A percentile compares a stretch with the other conserved stretches of the same genome.
phyloP scores from a whole-genome alignment of 2,888 invertebrate genomes.

The Meta bourneti region DNA sequence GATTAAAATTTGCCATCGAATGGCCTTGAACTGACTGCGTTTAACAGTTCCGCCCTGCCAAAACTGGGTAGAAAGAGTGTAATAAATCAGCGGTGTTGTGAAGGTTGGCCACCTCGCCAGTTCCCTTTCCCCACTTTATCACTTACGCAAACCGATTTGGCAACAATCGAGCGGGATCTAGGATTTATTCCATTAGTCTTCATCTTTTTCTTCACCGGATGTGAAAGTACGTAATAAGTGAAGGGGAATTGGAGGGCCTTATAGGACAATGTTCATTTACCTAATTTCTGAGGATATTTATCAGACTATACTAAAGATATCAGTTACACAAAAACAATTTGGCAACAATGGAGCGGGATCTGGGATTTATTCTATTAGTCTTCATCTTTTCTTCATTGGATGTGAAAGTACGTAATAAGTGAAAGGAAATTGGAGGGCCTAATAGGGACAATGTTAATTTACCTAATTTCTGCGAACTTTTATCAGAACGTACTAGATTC shows the following conservation, averaged over 20 bases:
- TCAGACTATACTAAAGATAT: background rate
- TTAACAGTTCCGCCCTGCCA: constrained; percentile 31
- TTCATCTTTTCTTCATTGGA: background rate
- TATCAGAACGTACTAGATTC: no score
- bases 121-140: background rate
- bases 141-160: background rate
- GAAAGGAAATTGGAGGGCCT: no score
- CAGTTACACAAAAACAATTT: background rate
- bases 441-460: no score
- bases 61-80: background rate
- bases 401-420: background rate
- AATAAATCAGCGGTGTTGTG: constrained; percentile 14
- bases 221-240: background rate
- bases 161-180: background rate
- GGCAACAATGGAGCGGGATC: background rate
- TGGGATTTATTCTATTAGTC: background rate
- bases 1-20: background rate
- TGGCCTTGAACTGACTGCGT: constrained; percentile 26
- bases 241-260: no score
- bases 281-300: no score
- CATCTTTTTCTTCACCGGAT: background rate
- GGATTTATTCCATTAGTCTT: background rate
- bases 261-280: no score
- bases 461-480: no score
- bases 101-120: constrained; percentile 20